These are phyloP conservation scores for Magallana nippona DNA, from an alignment of 2,888 invertebrate genomes.

Conservation along the genomic window DNA sequence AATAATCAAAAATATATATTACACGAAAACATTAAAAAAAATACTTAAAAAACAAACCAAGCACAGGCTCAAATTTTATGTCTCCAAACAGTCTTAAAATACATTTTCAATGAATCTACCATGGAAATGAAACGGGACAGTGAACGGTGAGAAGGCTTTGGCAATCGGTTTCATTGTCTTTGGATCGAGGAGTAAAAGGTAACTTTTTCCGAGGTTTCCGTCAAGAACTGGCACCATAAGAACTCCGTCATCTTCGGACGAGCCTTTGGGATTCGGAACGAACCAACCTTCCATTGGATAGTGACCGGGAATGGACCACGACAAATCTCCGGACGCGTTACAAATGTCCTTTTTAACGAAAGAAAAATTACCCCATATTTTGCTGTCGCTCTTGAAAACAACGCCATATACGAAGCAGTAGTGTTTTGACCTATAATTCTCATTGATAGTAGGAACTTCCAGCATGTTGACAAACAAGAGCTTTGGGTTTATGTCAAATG, in stretches of 20 bases:
- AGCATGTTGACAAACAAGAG: conserved; percentile 52
- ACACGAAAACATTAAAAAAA: no score
- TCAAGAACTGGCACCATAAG: conserved; percentile 65
- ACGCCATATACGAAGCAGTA: conserved; percentile 68
- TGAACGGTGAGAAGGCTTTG: conserved; percentile 58
- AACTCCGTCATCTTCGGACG: conserved; percentile 68
- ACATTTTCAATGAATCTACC: conserved; percentile 60
- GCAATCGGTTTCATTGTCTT: conserved; percentile 59
- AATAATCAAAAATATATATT: no score
- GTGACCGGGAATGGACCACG: conserved; percentile 56
- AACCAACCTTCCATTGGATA: conserved; percentile 67
- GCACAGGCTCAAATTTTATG: no score
- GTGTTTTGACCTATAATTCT: conserved; percentile 57
- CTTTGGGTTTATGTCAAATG: conserved; percentile 45
- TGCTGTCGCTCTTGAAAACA: conserved; percentile 55
- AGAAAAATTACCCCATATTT: conserved; percentile 53
- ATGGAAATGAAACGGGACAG: conserved; percentile 66
- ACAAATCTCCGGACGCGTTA: conserved; percentile 48
- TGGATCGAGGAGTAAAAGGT: conserved; percentile 65
- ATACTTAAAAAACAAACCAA: no score
- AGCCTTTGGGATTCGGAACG: conserved; percentile 57
- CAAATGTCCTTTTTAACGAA: conserved; percentile 68
- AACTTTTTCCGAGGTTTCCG: conserved; percentile 54
- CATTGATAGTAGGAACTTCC: conserved; percentile 69
- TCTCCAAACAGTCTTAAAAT: conserved; percentile 23